phyloP scores from a whole-genome alignment of 2,113 vertebrate genomes.

The Xiphias gladius region DNA sequence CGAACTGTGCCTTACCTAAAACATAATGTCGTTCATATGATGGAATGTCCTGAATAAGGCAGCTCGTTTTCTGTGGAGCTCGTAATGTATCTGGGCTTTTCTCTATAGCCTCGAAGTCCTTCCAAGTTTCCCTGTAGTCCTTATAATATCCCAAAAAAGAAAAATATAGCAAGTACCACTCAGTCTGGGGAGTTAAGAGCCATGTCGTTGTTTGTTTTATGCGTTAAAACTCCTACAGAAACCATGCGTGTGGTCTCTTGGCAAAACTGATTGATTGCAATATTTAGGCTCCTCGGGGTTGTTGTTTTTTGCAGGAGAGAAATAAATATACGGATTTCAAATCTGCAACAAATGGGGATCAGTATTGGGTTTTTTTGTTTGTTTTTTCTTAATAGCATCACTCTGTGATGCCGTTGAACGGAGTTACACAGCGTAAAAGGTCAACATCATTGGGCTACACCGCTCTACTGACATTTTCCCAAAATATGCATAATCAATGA shows the following conservation, averaged over 20 bases:
- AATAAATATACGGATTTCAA: slow-evolving; percentile 25
- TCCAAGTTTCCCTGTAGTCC: slow-evolving; percentile 12
- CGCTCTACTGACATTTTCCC: slow-evolving; percentile 74
- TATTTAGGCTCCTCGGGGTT: neutral
- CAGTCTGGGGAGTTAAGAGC: slow-evolving; percentile 2
- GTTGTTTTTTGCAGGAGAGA: neutral
- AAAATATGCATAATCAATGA: slow-evolving; percentile 80
- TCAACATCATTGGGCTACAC: slow-evolving; percentile 68
- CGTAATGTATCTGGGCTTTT: neutral
- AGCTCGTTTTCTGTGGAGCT: slow-evolving; percentile 1
- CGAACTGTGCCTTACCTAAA: neutral
- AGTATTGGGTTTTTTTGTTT: slow-evolving; percentile 49
- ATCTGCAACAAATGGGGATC: slow-evolving; percentile 57
- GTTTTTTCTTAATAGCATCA: slow-evolving; percentile 43
- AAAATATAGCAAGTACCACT: neutral
- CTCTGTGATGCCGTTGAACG: slow-evolving; percentile 47
- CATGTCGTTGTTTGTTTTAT: slow-evolving; percentile 12
- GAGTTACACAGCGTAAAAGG: slow-evolving; percentile 70
- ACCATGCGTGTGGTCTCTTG: neutral
- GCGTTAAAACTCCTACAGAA: neutral
- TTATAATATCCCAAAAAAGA: neutral
- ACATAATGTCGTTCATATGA: neutral
- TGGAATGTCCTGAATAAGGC: neutral
- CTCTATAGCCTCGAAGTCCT: neutral
- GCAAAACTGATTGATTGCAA: neutral